Evolutionary conservation across 1,140 invertebrate species (phyloP), one percentile per base, ranked within the genome.

Genomic region (Leptopilina clavipes): DNA sequence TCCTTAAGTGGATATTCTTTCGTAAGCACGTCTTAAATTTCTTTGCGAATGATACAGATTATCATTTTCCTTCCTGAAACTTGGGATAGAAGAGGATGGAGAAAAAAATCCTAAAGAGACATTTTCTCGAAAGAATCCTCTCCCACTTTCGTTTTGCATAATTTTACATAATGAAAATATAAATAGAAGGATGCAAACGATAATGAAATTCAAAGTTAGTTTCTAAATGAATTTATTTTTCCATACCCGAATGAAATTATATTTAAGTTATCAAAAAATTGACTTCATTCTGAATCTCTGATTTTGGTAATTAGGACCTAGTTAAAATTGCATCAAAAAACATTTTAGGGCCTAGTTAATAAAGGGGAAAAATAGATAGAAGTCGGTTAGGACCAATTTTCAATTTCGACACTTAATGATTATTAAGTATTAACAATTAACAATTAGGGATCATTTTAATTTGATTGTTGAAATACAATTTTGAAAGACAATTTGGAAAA

Each of bases 11-110:
- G 59, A 37, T 65, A 65, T 65, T 31, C 22, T 31, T 65, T 65
- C 59, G 59, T 65, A 65, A 65, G 22, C 59, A 31, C 22, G 12
- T 65, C 25, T 65, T 65, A 65, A 37, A 65, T 65, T 65, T 65
- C 25, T 31, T n/a, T 65, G 8, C 19, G 22, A 65, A 65, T 65
- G 59, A 65, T 65, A 31, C 59, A 65, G 59, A 65, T 65, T 31
- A 65, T 65, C 59, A 37, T 31, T 65, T 40, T 65, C 22, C 59
- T 31, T 65, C 14, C 10, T 65, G 19, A 31, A 65, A 31, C 48
- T 52, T 52, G 5, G 6, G 8, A 6, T 0, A 8, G 37, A 31
- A 40, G 37, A 40, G 37, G 37, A 40, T 7, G 37, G 17, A 17
- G n/a, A 52, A 17, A 52, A 52, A 52, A 52, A 52, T n/a, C 6